A percentile compares a stretch with the other conserved stretches of the same genome.
These are phyloP conservation scores for Teleogryllus oceanicus DNA, from an alignment of 2,888 invertebrate species.

Conservation along the genomic window DNA sequence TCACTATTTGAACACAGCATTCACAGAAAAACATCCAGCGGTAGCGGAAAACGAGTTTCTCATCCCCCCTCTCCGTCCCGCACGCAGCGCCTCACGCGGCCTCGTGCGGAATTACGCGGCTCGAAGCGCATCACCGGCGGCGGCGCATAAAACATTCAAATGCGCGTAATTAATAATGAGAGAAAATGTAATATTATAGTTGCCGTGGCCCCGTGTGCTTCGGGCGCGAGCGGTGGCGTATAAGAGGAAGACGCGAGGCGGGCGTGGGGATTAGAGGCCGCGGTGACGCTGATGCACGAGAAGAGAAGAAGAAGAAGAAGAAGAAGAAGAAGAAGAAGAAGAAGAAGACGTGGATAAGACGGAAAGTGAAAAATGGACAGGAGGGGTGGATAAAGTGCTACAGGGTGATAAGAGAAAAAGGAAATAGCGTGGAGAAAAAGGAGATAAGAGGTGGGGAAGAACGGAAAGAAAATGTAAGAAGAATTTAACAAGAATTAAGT, in stretches of 20 bases:
- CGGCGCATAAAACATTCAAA: neutral
- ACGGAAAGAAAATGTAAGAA: too few relatives aligned
- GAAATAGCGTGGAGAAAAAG: neutral
- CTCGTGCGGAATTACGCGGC: too few relatives aligned
- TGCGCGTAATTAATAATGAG: neutral
- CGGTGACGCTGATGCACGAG: neutral
- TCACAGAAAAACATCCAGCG: too few relatives aligned
- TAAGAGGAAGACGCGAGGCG: neutral
- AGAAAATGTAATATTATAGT: neutral
- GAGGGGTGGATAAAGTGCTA: neutral
- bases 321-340: neutral
- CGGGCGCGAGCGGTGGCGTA: neutral
- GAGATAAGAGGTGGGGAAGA: too few relatives aligned
- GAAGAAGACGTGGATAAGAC: too few relatives aligned
- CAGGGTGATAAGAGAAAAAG: fast-evolving
- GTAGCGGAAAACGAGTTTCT: too few relatives aligned
- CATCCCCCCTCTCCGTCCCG: too few relatives aligned
- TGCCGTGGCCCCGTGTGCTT: neutral
- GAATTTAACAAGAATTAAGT: too few relatives aligned
- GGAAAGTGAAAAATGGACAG: neutral
- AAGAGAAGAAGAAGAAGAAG: too few relatives aligned
- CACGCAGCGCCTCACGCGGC: too few relatives aligned
- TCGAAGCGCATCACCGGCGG: neutral
- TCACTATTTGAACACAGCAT: too few relatives aligned
- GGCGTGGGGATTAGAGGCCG: neutral